phyloP scores from a whole-genome alignment of 30 jellyfish, hydroid and myxozoan genomes.

The Pseudorhiza aurosa region DNA sequence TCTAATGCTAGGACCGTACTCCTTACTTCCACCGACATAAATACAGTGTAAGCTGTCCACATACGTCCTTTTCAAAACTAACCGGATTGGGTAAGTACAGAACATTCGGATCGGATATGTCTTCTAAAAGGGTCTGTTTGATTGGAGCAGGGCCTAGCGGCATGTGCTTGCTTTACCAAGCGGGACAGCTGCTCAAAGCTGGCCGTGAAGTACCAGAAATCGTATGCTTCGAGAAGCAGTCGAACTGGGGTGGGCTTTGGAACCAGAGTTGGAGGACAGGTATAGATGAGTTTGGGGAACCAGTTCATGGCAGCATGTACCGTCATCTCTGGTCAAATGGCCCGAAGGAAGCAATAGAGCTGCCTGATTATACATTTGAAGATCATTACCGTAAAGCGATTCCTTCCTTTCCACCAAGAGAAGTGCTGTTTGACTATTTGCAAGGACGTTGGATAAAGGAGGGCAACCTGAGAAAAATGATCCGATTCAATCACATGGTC shows the following conservation, averaged over 20 bases:
- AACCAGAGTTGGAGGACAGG: constrained; percentile 77
- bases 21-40: too few relatives aligned
- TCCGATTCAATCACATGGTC: constrained; percentile 59
- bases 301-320: constrained; percentile 85
- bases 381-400: constrained; percentile 75
- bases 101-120: too few relatives aligned
- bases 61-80: too few relatives aligned
- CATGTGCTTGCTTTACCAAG: constrained; percentile 45
- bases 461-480: constrained; percentile 15
- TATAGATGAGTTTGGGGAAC: constrained; percentile 74
- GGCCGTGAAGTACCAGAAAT: constrained; percentile 67
- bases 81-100: too few relatives aligned
- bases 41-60: too few relatives aligned
- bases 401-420: constrained; percentile 88
- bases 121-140: constrained; percentile 3
- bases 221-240: constrained; percentile 74
- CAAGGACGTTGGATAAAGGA: constrained; percentile 65
- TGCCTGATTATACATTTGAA: constrained; percentile 79
- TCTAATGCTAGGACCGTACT: too few relatives aligned
- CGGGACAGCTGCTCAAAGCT: constrained; percentile 3
- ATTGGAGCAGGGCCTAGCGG: constrained; percentile 88
- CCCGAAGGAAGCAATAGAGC: constrained; percentile 81
- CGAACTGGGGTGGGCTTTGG: constrained; percentile 73
- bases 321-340: constrained; percentile 81
- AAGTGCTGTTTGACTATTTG: constrained; percentile 66